phyloP scores from a whole-genome alignment of 1,140 invertebrate genomes.

The Solen grandis region DNA sequence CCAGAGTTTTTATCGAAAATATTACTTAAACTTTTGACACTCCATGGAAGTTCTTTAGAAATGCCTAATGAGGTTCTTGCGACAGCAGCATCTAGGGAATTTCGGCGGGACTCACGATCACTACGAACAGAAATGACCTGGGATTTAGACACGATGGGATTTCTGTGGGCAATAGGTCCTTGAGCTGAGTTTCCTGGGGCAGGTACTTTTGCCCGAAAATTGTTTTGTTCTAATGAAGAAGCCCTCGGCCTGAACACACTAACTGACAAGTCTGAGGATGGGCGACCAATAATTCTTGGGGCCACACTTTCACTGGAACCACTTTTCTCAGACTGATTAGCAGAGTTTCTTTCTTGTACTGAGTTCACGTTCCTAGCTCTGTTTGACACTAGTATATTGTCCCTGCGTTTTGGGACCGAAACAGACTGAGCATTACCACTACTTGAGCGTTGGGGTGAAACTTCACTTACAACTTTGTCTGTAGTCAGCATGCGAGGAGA shows the following conservation, averaged over 20 bases:
- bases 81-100: background rate
- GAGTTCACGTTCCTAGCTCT: constrained; percentile 30
- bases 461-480: background rate
- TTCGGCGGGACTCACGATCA: background rate
- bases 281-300: too few relatives aligned
- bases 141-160: constrained; percentile 35
- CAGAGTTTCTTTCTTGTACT: too few relatives aligned
- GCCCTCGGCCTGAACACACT: constrained; percentile 40
- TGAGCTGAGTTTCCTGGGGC: constrained; percentile 21
- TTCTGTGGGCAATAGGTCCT: constrained; percentile 45
- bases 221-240: constrained; percentile 54
- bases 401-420: constrained; percentile 34
- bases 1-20: constrained; percentile 32
- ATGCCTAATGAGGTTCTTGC: background rate
- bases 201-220: constrained; percentile 16
- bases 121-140: background rate
- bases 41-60: constrained; percentile 49
- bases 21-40: constrained; percentile 51
- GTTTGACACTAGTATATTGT: constrained; percentile 48
- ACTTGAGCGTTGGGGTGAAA: constrained; percentile 17
- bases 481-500: too few relatives aligned
- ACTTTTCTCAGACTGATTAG: background rate
- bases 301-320: background rate
- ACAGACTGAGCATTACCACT: constrained; percentile 38
- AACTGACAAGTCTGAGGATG: too few relatives aligned